Evolutionary conservation across 2,888 invertebrate genomes (phyloP).

Genomic region (Phasia obesa): DNA sequence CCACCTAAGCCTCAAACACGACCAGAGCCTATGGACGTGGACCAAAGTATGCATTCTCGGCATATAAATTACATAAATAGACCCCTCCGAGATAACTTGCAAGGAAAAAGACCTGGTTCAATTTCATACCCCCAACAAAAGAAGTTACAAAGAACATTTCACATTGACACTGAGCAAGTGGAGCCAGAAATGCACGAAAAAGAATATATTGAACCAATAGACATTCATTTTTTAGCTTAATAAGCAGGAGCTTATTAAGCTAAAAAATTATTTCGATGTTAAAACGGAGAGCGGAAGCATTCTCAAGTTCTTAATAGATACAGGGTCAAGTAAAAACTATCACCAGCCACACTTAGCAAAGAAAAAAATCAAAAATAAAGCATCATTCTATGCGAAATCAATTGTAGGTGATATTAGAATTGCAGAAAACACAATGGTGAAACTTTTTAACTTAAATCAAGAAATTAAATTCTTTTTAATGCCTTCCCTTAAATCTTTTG

Average conservation of each 20-base stretch:
- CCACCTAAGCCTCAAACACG: too few relatives aligned
- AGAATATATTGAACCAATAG: constrained; percentile 1
- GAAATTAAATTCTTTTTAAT: constrained; percentile 15
- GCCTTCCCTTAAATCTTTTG: constrained; percentile 12
- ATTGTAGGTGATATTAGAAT: not conserved
- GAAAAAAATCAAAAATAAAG: not conserved
- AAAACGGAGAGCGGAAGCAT: constrained; percentile 9
- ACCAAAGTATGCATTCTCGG: too few relatives aligned
- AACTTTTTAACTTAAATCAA: not conserved
- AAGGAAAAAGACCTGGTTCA: constrained; percentile 25
- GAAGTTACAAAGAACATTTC: constrained; percentile 8
- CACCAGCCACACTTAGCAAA: too few relatives aligned
- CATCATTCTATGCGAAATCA: not conserved
- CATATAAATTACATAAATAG: not conserved
- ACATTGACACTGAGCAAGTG: too few relatives aligned
- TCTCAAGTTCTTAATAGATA: not conserved
- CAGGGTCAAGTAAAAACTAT: not conserved
- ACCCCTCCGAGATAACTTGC: not conserved
- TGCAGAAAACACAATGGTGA: not conserved
- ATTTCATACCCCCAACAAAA: constrained; percentile 15
- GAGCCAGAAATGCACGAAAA: not conserved
- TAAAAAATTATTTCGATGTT: not conserved
- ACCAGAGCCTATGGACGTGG: too few relatives aligned
- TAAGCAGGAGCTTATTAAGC: constrained; percentile 5
- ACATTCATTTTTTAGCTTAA: not conserved